A percentile compares a stretch with the other conserved stretches of the same genome.
phyloP scores from a whole-genome alignment of 1,140 invertebrate species.

The Planococcus citri region DNA sequence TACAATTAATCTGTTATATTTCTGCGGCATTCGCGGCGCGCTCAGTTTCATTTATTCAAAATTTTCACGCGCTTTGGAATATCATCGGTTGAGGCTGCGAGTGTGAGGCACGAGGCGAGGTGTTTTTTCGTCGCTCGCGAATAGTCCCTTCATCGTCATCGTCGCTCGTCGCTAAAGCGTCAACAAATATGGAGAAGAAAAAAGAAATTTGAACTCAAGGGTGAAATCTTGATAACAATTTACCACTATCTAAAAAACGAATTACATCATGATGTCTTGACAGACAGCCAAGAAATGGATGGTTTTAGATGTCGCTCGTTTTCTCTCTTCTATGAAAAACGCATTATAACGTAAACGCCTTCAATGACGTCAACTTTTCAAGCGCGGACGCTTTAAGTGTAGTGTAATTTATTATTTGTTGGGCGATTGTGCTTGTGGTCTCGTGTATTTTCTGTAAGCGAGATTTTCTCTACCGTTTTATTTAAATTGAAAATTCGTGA shows the following conservation, averaged over 20 bases:
- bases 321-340: background rate
- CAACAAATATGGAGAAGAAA: background rate
- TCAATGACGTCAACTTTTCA: constrained; percentile 2
- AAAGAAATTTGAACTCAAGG: constrained; percentile 3
- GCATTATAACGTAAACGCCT: constrained; percentile 6
- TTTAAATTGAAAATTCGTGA: background rate
- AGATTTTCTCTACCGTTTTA: background rate
- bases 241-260: background rate
- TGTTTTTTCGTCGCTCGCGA: too few species aligned
- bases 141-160: too few species aligned
- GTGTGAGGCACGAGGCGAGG: background rate
- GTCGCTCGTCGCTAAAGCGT: background rate
- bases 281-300: constrained; percentile 6
- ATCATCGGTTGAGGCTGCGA: too few species aligned
- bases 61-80: background rate
- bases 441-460: background rate
- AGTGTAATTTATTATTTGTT: background rate
- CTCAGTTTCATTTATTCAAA: background rate
- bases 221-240: constrained; percentile 1
- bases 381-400: constrained; percentile 5
- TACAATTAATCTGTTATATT: constrained; percentile 1
- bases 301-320: background rate
- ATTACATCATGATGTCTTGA: background rate
- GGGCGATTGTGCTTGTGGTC: background rate
- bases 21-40: background rate